A percentile compares a stretch with the other conserved stretches of the same genome.
Evolutionary conservation across 2,113 vertebrate genomes (phyloP).

Genomic region (Percopsis transmontana): DNA sequence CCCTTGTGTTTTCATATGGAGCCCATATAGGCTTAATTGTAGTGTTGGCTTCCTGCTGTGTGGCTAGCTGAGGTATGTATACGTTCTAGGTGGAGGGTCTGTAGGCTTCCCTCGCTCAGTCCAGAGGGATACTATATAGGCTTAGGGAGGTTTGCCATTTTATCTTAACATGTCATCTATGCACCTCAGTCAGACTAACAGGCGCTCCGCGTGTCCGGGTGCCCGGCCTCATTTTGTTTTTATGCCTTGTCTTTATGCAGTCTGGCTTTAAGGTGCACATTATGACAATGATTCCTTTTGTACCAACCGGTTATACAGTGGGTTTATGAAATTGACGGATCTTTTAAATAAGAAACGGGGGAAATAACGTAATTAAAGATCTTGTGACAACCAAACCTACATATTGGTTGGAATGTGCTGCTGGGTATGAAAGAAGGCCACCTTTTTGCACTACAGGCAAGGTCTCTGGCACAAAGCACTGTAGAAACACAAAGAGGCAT

Average conservation of each 20-base stretch:
- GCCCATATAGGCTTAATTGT: constrained; percentile 59
- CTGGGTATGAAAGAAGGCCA: background rate
- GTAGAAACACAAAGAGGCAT: constrained; percentile 7
- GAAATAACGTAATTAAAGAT: too few relatives aligned
- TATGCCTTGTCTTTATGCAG: too few relatives aligned
- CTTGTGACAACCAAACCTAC: too few relatives aligned
- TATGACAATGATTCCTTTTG: too few relatives aligned
- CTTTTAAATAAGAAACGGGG: background rate
- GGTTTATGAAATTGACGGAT: background rate
- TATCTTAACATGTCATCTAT: background rate
- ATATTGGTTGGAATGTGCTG: too few relatives aligned
- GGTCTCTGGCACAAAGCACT: background rate
- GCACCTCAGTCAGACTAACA: constrained; percentile 8
- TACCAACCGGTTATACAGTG: too few relatives aligned
- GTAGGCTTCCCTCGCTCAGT: constrained; percentile 21
- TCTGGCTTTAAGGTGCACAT: too few relatives aligned
- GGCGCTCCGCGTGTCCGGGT: background rate
- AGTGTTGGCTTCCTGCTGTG: constrained; percentile 53
- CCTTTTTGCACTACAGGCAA: background rate
- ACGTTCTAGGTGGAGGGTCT: constrained; percentile 37
- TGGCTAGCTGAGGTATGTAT: constrained; percentile 24
- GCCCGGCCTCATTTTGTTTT: constrained; percentile 25
- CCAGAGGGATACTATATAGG: background rate
- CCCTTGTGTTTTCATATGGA: constrained; percentile 51
- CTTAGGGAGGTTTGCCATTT: constrained; percentile 11